These are phyloP conservation scores for Pongo abelii DNA, from an alignment of 2,113 vertebrate species.

Conservation along the genomic window DNA sequence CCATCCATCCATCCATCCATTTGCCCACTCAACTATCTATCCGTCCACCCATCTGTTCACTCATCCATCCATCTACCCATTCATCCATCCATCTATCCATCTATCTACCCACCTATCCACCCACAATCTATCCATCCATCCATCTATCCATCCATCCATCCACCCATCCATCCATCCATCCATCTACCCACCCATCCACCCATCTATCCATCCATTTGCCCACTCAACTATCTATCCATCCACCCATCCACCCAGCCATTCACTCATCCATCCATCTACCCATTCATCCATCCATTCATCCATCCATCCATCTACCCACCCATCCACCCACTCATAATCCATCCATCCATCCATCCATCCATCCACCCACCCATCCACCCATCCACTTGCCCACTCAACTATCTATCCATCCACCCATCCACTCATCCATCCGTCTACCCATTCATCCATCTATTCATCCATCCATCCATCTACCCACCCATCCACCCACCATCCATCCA, in stretches of 20 bases:
- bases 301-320: background rate
- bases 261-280: background rate
- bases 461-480: too few relatives aligned
- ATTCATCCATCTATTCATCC: background rate
- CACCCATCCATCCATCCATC: fast-evolving
- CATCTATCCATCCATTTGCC: background rate
- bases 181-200: fast-evolving
- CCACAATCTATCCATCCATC: fast-evolving
- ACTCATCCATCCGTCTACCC: background rate
- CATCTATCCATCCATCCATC: fast-evolving
- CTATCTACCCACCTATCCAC: background rate
- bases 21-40: background rate
- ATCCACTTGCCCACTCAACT: too few relatives aligned
- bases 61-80: fast-evolving
- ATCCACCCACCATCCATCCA: background rate
- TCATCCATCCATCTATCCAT: fast-evolving
- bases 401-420: too few relatives aligned
- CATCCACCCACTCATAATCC: background rate
- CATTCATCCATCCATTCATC: background rate
- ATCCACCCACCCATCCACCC: background rate
- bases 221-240: background rate
- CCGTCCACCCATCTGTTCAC: background rate
- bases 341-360: background rate
- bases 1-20: background rate
- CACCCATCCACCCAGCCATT: background rate